These are phyloP conservation scores for Heliornis fulica DNA, from an alignment of 2,113 vertebrate species.

Conservation along the genomic window DNA sequence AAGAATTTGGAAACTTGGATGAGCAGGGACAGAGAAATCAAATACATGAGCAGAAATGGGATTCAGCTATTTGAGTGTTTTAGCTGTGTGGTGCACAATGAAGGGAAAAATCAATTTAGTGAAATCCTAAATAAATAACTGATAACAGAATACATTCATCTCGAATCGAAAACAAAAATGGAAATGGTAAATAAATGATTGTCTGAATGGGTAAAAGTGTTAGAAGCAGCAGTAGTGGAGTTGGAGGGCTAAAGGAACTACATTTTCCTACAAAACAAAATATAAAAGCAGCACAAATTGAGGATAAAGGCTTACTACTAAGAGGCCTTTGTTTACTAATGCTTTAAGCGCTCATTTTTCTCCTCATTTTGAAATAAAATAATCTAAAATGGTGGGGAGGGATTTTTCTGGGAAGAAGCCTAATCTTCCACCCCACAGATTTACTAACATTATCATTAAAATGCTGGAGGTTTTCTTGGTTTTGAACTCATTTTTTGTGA, in stretches of 20 bases:
- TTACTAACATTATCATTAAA: conserved; percentile 27
- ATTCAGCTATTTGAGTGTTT: neutral
- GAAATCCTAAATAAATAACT: conserved; percentile 37
- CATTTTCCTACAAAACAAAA: conserved; percentile 56
- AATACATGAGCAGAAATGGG: neutral
- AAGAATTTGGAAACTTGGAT: neutral
- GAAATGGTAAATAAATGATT: conserved; percentile 34
- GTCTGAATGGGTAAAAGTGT: neutral
- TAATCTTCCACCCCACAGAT: conserved; percentile 43
- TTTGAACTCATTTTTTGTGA: neutral
- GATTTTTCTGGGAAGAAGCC: conserved; percentile 20
- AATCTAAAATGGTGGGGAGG: conserved; percentile 8
- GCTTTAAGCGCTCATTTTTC: conserved; percentile 44
- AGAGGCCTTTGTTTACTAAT: conserved; percentile 41
- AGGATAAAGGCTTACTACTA: conserved; percentile 26
- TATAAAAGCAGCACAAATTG: conserved; percentile 39
- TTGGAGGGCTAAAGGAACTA: neutral
- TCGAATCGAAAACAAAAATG: conserved; percentile 7
- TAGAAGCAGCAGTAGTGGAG: neutral
- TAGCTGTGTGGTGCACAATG: neutral
- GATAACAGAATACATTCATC: conserved; percentile 21
- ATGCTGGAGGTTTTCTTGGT: conserved; percentile 19
- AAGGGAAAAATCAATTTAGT: conserved; percentile 58
- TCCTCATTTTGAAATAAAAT: conserved; percentile 48
- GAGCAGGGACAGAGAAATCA: neutral